Conservation (phyloP, 2,888 invertebrate species). For the Ariolimax columbianus region DNA sequence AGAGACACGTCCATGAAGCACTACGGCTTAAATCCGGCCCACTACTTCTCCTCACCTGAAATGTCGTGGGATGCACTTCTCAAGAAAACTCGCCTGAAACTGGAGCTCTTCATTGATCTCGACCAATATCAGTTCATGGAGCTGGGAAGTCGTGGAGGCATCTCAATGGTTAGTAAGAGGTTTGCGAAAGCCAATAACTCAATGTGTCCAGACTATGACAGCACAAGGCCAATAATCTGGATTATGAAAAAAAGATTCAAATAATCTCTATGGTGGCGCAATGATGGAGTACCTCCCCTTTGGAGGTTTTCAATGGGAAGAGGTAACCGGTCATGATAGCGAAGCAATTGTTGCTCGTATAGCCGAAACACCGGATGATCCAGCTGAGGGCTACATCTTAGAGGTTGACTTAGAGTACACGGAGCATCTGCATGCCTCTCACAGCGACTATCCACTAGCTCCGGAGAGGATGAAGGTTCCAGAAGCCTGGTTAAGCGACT, state of each 20-base stretch:
- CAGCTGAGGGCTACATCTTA: conserved; percentile 70
- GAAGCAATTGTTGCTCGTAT: no score
- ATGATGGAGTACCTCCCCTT: background rate
- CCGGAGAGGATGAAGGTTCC: conserved; percentile 59
- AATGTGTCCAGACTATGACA: background rate
- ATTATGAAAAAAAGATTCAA: background rate
- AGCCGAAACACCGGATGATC: background rate
- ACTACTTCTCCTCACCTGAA: background rate
- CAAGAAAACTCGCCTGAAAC: background rate
- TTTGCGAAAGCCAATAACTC: background rate
- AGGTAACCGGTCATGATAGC: no score
- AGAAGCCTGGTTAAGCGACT: conserved; percentile 30
- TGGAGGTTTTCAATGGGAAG: background rate
- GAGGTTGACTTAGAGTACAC: conserved; percentile 79
- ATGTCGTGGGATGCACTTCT: background rate
- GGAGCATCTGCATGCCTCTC: conserved; percentile 72
- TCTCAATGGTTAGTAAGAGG: background rate
- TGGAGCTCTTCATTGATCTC: background rate
- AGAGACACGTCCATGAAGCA: background rate
- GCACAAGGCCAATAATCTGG: background rate
- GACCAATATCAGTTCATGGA: background rate
- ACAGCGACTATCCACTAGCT: conserved; percentile 70
- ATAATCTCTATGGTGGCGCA: conserved; percentile 25
- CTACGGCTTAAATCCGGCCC: conserved; percentile 12
- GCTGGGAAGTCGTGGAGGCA: background rate